Conservation (phyloP, 2,888 invertebrate genomes). For the Caenorhabditis sp. region DNA sequence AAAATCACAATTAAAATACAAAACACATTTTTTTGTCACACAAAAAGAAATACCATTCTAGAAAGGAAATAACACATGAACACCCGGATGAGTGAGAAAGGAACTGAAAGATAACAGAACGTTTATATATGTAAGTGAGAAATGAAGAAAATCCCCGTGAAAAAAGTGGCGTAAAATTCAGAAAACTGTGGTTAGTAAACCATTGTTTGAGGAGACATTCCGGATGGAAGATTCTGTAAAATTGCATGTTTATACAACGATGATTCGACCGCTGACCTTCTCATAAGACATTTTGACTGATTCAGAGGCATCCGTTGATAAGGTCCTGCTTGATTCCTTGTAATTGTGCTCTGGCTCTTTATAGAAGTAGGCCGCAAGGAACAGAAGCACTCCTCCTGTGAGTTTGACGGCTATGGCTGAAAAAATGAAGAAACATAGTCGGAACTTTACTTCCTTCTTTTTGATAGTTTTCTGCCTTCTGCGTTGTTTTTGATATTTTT, state of each 20-base stretch:
- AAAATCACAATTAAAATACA: slow-evolving; percentile 13
- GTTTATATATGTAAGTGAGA: slow-evolving; percentile 30
- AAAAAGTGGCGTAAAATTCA: background rate
- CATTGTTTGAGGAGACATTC: slow-evolving; percentile 53
- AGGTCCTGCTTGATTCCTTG: slow-evolving; percentile 39
- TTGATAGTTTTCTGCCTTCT: background rate
- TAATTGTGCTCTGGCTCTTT: slow-evolving; percentile 33
- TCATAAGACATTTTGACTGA: slow-evolving; percentile 56
- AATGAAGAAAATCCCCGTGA: slow-evolving; percentile 26
- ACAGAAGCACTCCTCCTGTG: slow-evolving; percentile 48
- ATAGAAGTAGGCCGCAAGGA: slow-evolving; percentile 55
- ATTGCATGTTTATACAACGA: too few relatives aligned
- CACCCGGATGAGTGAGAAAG: slow-evolving; percentile 33
- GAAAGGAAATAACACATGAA: slow-evolving; percentile 3
- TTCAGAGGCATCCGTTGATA: slow-evolving; percentile 50
- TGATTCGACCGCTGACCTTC: too few relatives aligned
- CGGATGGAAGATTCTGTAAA: slow-evolving; percentile 44
- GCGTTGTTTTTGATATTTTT: background rate
- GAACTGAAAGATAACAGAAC: too few relatives aligned
- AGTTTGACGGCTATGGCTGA: slow-evolving; percentile 62
- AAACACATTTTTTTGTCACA: background rate
- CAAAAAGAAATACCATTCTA: background rate
- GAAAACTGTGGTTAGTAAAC: slow-evolving; percentile 38
- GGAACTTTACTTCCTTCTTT: background rate
- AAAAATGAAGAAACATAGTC: background rate